Evolutionary conservation across 1,140 invertebrate genomes (phyloP).

Genomic region (Glossosoma conforme): DNA sequence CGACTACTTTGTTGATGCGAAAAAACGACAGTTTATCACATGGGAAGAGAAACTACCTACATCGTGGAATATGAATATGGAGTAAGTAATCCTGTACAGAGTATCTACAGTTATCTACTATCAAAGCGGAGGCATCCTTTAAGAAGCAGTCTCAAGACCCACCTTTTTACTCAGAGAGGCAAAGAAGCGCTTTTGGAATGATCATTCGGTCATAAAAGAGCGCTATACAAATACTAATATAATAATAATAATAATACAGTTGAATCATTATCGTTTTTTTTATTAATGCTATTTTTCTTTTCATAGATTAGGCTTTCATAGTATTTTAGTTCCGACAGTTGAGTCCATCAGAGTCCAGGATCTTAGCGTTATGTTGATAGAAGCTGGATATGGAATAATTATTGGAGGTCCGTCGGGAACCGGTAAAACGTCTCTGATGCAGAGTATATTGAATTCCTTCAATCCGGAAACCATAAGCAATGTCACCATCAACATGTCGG

Average conservation of each 20-base stretch:
- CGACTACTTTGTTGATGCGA: slow-evolving; percentile 78
- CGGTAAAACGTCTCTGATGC: slow-evolving; percentile 73
- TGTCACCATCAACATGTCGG: slow-evolving; percentile 79
- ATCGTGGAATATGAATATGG: slow-evolving; percentile 64
- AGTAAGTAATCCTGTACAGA: slow-evolving; percentile 39
- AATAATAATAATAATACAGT: too few relatives aligned
- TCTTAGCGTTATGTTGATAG: slow-evolving; percentile 59
- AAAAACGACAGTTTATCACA: slow-evolving; percentile 59
- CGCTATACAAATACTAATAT: too few relatives aligned
- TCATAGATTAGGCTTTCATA: slow-evolving; percentile 69
- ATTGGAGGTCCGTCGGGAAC: slow-evolving; percentile 76
- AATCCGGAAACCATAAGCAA: slow-evolving; percentile 58
- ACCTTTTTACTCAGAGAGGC: too few relatives aligned
- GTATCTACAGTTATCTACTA: neutral
- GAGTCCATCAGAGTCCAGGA: slow-evolving; percentile 77
- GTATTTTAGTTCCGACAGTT: slow-evolving; percentile 76
- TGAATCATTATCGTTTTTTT: too few relatives aligned
- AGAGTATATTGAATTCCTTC: slow-evolving; percentile 59
- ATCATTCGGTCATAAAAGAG: too few relatives aligned
- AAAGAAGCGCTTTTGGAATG: too few relatives aligned
- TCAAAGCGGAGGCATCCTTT: too few relatives aligned
- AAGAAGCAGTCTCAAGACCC: too few relatives aligned
- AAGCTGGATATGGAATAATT: slow-evolving; percentile 61
- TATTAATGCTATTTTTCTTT: slow-evolving; percentile 22
- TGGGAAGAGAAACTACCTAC: slow-evolving; percentile 73